Evolutionary conservation across 2,888 invertebrate species (phyloP), one percentile per base, ranked within the genome.

Genomic region (Drosophila nigricruria): DNA sequence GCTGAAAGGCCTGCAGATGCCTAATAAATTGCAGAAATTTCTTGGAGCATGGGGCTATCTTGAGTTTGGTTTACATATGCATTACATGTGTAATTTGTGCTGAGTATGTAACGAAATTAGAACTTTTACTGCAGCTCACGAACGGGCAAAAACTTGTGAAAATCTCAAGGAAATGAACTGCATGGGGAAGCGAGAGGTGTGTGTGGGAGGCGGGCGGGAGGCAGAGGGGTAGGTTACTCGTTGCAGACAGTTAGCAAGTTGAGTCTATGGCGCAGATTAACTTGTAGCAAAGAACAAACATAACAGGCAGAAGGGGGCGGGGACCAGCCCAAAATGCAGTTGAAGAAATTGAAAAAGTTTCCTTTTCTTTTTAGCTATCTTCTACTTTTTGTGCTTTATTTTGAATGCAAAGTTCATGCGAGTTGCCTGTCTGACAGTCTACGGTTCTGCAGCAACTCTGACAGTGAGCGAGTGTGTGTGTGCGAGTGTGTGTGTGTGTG

Each of bases 281-380:
- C 88, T 84, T 84, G 84, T 84, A 88, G 75, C 77, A 64, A 67
- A 73, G 76, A 56, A 81, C 82, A 81, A 84, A 75, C 79, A 79
- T 50, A 57, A 60, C 42, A 57, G 54, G 52, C 58, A 16, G 8
- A 14, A 5, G 30, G 20, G 18, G 5, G 54, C 6, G 14, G n/a
- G 32, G 6, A 38, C 40, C 25, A 8, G 57, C 34, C 57, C 43
- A 69, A 71, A 78, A 81, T 87, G 88, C 88, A 85, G 85, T 73
- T 80, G 82, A 89, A 87, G 89, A 87, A 87, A 87, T 87, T 87
- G 86, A 87, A 87, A 87, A 87, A 87, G 78, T 87, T 87, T 80
- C 36, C 43, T 54, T 40, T 65, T 49, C 59, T 49, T 47, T 54
- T 62, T 59, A 32, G 43, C 30, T 52, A n/a, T 42, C 52, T 45